phyloP scores from a whole-genome alignment of 2,797 vertebrate genomes.

The Corythornis leucogaster region DNA sequence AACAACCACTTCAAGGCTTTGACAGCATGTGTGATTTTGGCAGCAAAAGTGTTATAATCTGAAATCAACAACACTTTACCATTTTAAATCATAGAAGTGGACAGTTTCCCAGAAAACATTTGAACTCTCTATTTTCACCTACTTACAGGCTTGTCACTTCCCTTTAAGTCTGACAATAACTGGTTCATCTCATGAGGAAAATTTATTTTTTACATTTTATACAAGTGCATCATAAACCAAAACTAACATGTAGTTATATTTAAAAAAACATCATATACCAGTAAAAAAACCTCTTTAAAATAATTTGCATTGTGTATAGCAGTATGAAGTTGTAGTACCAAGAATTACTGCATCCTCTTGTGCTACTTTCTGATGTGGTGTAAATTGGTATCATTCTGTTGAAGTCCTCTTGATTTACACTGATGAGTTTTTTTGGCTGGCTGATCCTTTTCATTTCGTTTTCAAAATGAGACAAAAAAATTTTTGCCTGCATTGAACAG shows the following conservation, averaged over 20 bases:
- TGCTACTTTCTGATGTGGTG: background rate
- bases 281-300: background rate
- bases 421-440: background rate
- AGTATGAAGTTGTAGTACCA: accelerated
- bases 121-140: constrained; percentile 13
- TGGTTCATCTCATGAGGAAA: background rate
- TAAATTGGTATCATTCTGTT: background rate
- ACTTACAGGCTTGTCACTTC: background rate
- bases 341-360: background rate
- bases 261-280: background rate
- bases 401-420: background rate
- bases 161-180: background rate
- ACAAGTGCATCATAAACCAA: background rate
- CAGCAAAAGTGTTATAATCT: background rate
- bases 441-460: background rate
- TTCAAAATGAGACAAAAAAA: background rate
- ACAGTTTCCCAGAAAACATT: background rate
- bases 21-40: background rate
- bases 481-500: background rate
- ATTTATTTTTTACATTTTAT: background rate
- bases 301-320: background rate
- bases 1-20: background rate
- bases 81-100: background rate
- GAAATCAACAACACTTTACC: background rate
- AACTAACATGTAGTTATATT: background rate